These are phyloP conservation scores for Theretra japonica DNA, from an alignment of 2,888 invertebrate genomes.

Conservation along the genomic window DNA sequence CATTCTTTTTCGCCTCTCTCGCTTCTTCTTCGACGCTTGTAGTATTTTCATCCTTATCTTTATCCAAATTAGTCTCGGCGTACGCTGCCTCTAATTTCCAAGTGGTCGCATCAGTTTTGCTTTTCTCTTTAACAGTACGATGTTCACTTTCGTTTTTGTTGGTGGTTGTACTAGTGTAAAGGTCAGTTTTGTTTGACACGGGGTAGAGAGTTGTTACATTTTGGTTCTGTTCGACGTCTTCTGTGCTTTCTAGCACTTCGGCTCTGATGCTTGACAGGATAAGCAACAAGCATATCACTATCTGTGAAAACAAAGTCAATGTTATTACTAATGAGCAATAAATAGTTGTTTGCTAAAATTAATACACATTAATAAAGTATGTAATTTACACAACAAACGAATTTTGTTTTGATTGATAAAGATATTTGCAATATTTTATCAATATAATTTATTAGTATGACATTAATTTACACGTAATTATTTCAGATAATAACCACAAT, in stretches of 20 bases:
- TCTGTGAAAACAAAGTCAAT: conserved; percentile 46
- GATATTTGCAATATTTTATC: too few relatives aligned
- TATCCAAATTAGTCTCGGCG: conserved; percentile 50
- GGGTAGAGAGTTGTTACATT: conserved; percentile 71
- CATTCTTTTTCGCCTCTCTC: conserved; percentile 44
- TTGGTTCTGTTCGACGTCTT: conserved; percentile 46
- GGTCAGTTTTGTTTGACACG: conserved; percentile 45
- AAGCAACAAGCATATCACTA: conserved; percentile 53
- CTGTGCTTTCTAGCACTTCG: conserved; percentile 51
- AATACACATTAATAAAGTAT: too few relatives aligned
- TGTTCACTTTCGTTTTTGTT: conserved; percentile 32
- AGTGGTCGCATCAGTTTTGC: conserved; percentile 40
- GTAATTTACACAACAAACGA: too few relatives aligned
- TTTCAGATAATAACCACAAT: too few relatives aligned
- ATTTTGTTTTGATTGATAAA: too few relatives aligned
- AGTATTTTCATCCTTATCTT: conserved; percentile 42
- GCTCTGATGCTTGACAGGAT: conserved; percentile 37
- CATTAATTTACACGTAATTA: too few relatives aligned
- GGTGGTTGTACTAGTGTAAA: conserved; percentile 33
- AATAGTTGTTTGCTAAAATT: too few relatives aligned
- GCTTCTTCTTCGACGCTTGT: conserved; percentile 42
- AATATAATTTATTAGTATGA: background rate
- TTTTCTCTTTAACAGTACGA: conserved; percentile 29
- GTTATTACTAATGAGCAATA: background rate
- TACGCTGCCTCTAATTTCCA: conserved; percentile 67